phyloP scores from a whole-genome alignment of 2,797 vertebrate species.

The Characodon lateralis region DNA sequence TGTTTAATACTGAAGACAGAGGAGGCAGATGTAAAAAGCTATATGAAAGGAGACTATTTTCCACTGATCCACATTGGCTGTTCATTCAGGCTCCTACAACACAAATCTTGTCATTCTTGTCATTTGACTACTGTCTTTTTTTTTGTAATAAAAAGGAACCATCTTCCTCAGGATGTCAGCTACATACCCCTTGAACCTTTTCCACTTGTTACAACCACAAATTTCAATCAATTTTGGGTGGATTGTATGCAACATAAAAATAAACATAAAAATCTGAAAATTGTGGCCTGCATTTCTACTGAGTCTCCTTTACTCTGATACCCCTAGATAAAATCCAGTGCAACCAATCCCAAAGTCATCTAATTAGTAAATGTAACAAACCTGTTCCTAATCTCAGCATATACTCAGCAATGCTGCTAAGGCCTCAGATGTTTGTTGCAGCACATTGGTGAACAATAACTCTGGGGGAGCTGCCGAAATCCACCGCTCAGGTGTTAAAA shows the following conservation, averaged over 20 bases:
- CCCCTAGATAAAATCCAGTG: neutral
- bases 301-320: neutral
- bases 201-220: neutral
- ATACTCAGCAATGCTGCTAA: too few relatives aligned
- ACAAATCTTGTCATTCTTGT: neutral
- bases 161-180: neutral
- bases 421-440: too few relatives aligned
- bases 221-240: too few relatives aligned
- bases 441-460: neutral
- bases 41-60: neutral
- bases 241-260: neutral
- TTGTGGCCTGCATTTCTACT: neutral
- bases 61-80: neutral
- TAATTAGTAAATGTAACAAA: too few relatives aligned
- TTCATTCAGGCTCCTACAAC: neutral
- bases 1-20: neutral
- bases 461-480: neutral
- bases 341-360: too few relatives aligned
- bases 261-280: neutral
- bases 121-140: neutral
- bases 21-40: neutral
- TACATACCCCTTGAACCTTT: neutral
- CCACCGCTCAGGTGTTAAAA: neutral
- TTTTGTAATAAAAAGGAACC: neutral
- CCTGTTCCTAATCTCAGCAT: neutral